Percentiles rank a stretch among this genome's conserved stretches.
Conservation (phyloP, 1,140 invertebrate genomes). For the Colletes gigas region DNA sequence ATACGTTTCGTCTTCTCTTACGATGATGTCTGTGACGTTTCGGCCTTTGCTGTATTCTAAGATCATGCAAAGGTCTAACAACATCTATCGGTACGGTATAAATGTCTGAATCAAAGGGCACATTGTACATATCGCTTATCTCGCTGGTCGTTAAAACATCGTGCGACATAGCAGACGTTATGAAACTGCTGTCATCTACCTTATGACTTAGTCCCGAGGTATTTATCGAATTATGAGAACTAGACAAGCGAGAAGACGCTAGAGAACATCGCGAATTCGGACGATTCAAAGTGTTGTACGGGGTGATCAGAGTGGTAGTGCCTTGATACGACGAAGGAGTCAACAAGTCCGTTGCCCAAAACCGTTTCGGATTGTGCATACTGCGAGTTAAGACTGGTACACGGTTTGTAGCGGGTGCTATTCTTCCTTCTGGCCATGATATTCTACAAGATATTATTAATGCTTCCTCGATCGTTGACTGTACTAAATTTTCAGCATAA, state of each 20-base stretch:
- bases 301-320: conserved; percentile 76
- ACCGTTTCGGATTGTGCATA: conserved; percentile 77
- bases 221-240: conserved; percentile 90
- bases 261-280: conserved; percentile 88
- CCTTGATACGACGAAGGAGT: conserved; percentile 83
- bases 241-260: conserved; percentile 87
- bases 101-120: conserved; percentile 92
- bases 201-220: conserved; percentile 86
- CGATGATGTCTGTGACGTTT: conserved; percentile 83
- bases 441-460: conserved; percentile 75
- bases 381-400: conserved; percentile 50
- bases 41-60: conserved; percentile 79
- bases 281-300: conserved; percentile 81
- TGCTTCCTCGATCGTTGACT: conserved; percentile 75
- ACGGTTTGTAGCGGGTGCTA: conserved; percentile 56
- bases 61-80: conserved; percentile 82
- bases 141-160: conserved; percentile 87
- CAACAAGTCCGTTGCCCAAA: conserved; percentile 84
- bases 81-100: conserved; percentile 92
- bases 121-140: conserved; percentile 92
- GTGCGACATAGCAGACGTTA: conserved; percentile 92
- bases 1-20: conserved; percentile 83
- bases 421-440: conserved; percentile 77
- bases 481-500: conserved; percentile 72
- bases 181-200: conserved; percentile 91